A percentile compares a stretch with the other conserved stretches of the same genome.
These are phyloP conservation scores for Phanerotoma sp. DNA, from an alignment of 2,888 invertebrate species.

Conservation along the genomic window DNA sequence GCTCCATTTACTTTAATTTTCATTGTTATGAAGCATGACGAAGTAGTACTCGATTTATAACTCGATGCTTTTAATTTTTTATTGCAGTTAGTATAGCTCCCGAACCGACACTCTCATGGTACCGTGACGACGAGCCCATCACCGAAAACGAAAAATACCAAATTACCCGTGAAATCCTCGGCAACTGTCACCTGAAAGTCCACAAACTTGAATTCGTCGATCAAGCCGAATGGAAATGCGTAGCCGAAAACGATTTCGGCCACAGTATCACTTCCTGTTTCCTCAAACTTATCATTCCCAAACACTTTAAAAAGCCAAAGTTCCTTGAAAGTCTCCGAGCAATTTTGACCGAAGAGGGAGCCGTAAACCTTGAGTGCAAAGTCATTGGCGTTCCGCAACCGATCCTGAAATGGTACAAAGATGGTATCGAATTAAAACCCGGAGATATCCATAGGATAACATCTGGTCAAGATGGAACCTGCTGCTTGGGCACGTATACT, in stretches of 20 bases:
- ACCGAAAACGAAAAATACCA: slow-evolving; percentile 70
- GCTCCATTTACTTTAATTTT: too few species aligned
- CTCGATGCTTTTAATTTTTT: slow-evolving; percentile 29
- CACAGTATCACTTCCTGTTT: slow-evolving; percentile 87
- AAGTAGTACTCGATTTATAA: background rate
- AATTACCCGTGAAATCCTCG: slow-evolving; percentile 69
- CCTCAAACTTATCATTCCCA: slow-evolving; percentile 79
- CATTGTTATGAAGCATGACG: too few species aligned
- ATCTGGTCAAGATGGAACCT: slow-evolving; percentile 87
- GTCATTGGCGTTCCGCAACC: slow-evolving; percentile 91
- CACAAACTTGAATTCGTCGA: slow-evolving; percentile 76
- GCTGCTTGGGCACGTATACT: slow-evolving; percentile 86
- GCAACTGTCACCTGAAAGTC: slow-evolving; percentile 73
- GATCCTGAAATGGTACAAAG: slow-evolving; percentile 89
- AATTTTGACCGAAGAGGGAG: slow-evolving; percentile 83
- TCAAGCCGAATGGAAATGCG: slow-evolving; percentile 87
- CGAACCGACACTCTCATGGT: slow-evolving; percentile 83
- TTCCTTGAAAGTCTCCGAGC: slow-evolving; percentile 85
- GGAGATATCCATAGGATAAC: slow-evolving; percentile 91
- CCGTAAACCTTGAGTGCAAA: slow-evolving; percentile 90
- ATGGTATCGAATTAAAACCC: slow-evolving; percentile 84
- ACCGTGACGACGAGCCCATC: slow-evolving; percentile 79
- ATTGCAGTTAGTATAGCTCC: slow-evolving; percentile 74
- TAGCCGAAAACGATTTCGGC: slow-evolving; percentile 86
- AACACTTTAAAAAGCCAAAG: slow-evolving; percentile 85